phyloP scores from a whole-genome alignment of 92 coral and sea anemone genomes.

The Nematostella vectensis region DNA sequence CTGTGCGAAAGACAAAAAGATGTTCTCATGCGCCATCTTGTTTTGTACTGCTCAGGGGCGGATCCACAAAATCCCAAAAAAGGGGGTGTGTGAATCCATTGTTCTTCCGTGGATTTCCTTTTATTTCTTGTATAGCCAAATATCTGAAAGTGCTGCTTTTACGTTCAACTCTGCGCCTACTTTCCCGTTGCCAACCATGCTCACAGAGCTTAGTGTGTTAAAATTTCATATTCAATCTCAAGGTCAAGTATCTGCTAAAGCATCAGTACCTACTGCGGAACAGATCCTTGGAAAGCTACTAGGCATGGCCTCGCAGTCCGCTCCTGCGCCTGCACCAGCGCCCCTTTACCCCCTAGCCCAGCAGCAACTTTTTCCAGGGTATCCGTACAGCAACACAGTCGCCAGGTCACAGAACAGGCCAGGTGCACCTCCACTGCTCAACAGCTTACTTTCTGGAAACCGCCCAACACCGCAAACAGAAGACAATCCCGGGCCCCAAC shows the following conservation, averaged over 20 bases:
- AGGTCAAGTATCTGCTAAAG: slow-evolving; percentile 13
- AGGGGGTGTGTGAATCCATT: too few species aligned
- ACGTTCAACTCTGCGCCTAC: too few species aligned
- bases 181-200: too few species aligned
- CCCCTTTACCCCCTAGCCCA: slow-evolving; percentile 5
- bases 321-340: slow-evolving; percentile 3
- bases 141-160: too few species aligned
- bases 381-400: slow-evolving; percentile 1
- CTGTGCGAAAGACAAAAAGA: too few species aligned
- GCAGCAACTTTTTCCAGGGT: neutral
- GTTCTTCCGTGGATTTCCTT: too few species aligned
- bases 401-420: slow-evolving; percentile 18
- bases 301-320: slow-evolving; percentile 4
- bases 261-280: slow-evolving; percentile 26
- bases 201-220: too few species aligned
- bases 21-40: too few species aligned
- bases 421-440: neutral
- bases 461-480: slow-evolving; percentile 24
- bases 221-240: too few species aligned
- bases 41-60: too few species aligned
- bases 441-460: slow-evolving; percentile 6
- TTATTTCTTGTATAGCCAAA: too few species aligned
- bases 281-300: slow-evolving; percentile 25
- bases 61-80: too few species aligned
- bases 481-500: slow-evolving; percentile 7